These are phyloP conservation scores for Pseudeuparius sepicola DNA, from an alignment of 2,888 invertebrate genomes.

Conservation along the genomic window DNA sequence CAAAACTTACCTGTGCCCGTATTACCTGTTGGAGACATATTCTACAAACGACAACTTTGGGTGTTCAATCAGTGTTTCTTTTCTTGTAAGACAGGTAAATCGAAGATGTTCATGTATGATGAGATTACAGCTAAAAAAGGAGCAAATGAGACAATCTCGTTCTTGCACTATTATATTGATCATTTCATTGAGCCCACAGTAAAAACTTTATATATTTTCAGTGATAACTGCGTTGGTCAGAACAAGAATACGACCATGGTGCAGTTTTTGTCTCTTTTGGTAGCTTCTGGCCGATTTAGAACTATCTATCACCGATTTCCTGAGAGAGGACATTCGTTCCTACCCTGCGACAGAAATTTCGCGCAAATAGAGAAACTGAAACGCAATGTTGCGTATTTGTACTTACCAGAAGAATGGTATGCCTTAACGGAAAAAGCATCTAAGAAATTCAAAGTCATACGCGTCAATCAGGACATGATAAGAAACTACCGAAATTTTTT, in stretches of 20 bases:
- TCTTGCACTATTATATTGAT: slow-evolving; percentile 7
- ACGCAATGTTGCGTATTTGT: slow-evolving; percentile 4
- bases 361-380: slow-evolving; percentile 3
- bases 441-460: not conserved
- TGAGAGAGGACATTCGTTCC: slow-evolving; percentile 10
- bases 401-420: slow-evolving; percentile 9
- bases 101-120: slow-evolving; percentile 11
- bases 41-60: not conserved
- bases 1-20: slow-evolving; percentile 6
- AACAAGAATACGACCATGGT: slow-evolving; percentile 6
- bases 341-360: too few relatives aligned
- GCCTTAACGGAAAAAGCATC: slow-evolving; percentile 1
- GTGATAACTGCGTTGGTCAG: slow-evolving; percentile 9
- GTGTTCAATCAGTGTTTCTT: slow-evolving; percentile 2
- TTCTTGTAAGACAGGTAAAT: slow-evolving; percentile 1
- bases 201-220: slow-evolving; percentile 6
- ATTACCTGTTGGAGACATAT: slow-evolving; percentile 7
- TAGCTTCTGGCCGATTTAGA: not conserved
- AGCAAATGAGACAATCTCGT: slow-evolving; percentile 8
- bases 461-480: slow-evolving; percentile 3
- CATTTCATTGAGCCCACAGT: slow-evolving; percentile 1
- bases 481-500: slow-evolving; percentile 1
- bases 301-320: slow-evolving; percentile 8
- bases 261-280: slow-evolving; percentile 1
- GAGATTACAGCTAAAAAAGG: slow-evolving; percentile 9